phyloP scores from a whole-genome alignment of 2,888 invertebrate genomes.

The Calephelis perditalis region DNA sequence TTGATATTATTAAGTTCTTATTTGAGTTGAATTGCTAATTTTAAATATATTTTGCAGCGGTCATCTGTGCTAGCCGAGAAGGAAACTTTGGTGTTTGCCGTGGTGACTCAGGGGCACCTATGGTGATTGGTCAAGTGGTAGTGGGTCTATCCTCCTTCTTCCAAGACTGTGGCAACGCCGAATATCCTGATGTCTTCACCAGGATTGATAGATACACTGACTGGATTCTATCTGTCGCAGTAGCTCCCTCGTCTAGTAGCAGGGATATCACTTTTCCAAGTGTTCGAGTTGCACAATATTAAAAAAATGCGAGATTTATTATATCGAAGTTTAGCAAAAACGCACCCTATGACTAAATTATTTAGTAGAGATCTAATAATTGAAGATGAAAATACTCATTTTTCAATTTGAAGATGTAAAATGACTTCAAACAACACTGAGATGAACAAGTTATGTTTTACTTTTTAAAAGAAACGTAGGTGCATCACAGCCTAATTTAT shows the following conservation, averaged over 20 bases:
- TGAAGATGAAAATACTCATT: too few species aligned
- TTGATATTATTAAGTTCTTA: too few species aligned
- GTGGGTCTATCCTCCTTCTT: slow-evolving; percentile 43
- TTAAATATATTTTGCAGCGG: slow-evolving; percentile 33
- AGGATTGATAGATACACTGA: slow-evolving; percentile 43
- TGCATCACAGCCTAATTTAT: too few species aligned
- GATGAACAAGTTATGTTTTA: neutral
- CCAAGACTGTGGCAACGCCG: slow-evolving; percentile 36
- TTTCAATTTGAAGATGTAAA: neutral
- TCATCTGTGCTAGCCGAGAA: slow-evolving; percentile 42
- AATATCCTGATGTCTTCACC: slow-evolving; percentile 45
- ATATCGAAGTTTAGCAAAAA: neutral
- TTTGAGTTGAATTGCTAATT: too few species aligned
- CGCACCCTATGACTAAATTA: neutral
- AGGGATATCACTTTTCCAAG: neutral
- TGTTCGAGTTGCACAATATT: neutral
- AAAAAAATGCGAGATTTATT: neutral
- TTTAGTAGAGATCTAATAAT: too few species aligned
- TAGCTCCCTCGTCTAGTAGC: slow-evolving; percentile 25
- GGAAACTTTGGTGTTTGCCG: slow-evolving; percentile 40
- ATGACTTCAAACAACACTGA: neutral
- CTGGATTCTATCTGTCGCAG: slow-evolving; percentile 49
- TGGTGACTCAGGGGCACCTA: slow-evolving; percentile 55
- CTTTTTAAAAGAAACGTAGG: too few species aligned
- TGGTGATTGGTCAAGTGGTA: slow-evolving; percentile 37